Base-by-base conservation (phyloP, 2,797 vertebrate species). In the Ambastaia sidthimunki region DNA sequence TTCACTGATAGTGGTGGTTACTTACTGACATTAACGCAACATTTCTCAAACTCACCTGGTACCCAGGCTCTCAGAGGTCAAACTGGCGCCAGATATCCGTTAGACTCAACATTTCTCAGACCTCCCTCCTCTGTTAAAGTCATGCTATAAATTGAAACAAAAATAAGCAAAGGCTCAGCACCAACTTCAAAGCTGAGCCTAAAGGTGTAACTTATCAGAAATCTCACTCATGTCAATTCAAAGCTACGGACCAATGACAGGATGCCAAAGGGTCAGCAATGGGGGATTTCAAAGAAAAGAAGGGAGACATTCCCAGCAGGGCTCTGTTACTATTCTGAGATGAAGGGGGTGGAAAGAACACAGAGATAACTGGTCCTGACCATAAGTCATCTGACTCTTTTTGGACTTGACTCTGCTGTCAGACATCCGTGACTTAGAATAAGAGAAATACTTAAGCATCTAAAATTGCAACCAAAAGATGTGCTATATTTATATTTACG, bases 161-260 rank as follows among this genome's bases (percentile, higher is more conserved):
- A 86, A 85, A 83, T 83, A 85, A 81, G 34, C 76, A 77, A 80
- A 66, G 76, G 60, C 57, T 75, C 54, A 77, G 81, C 69, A 80
- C 52, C 78, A 80, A 62, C 84, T 84, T 85, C 78, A 80, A 82
- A 84, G 80, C 55, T 72, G 71, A 60, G 69, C 83, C 80, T 75
- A 67, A 82, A 84, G 83, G 72, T 77, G 80, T 71, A 71, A 77
- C 76, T 80, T 77, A 82, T 86, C 83, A 87, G 74, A 86, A 80
- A 76, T 82, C 70, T 81, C 47, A 62, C 80, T 80, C 48, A 37
- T 81, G 76, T 82, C 84, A 77, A 75, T 85, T 85, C 83, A 86
- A 81, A 86, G 78, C 74, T 67, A 78, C 72, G 65, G 83, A 82
- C 62, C 41, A 37, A 80, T 71, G 83, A 84, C 80, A 74, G 85